phyloP scores from a whole-genome alignment of 2,797 vertebrate genomes.

The Enteromius argenteus region DNA sequence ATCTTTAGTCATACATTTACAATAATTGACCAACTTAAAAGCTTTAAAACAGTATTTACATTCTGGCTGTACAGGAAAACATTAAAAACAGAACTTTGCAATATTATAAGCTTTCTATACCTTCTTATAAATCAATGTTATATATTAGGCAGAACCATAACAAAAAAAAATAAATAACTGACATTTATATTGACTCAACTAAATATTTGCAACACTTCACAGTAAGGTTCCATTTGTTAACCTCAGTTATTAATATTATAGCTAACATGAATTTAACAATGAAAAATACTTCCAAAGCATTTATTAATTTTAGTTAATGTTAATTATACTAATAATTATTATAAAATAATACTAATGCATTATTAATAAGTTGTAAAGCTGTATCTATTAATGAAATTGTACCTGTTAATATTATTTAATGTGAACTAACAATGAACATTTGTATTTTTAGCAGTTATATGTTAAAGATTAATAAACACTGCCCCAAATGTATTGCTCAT shows the following conservation, averaged over 20 bases:
- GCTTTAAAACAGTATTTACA: neutral
- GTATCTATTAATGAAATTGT: neutral
- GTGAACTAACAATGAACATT: neutral
- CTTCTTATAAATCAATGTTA: neutral
- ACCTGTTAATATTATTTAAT: neutral
- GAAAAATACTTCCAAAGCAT: neutral
- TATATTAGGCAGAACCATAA: conserved; percentile 1
- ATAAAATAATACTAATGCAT: neutral
- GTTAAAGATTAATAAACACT: neutral
- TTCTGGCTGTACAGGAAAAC: neutral
- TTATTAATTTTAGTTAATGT: neutral
- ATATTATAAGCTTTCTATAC: neutral
- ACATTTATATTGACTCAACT: neutral
- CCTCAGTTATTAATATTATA: neutral
- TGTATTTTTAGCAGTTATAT: neutral
- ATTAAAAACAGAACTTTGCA: neutral
- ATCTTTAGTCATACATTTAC: neutral
- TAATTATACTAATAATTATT: too few relatives aligned
- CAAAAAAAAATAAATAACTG: neutral
- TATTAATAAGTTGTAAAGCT: neutral
- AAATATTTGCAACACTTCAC: neutral
- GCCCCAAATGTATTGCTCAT: neutral
- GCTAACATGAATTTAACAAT: neutral
- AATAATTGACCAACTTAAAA: neutral
- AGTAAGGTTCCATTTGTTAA: neutral